Percentiles rank a stretch among this genome's conserved stretches.
Evolutionary conservation across 2,113 vertebrate genomes (phyloP).

Genomic region (Rissa tridactyla): DNA sequence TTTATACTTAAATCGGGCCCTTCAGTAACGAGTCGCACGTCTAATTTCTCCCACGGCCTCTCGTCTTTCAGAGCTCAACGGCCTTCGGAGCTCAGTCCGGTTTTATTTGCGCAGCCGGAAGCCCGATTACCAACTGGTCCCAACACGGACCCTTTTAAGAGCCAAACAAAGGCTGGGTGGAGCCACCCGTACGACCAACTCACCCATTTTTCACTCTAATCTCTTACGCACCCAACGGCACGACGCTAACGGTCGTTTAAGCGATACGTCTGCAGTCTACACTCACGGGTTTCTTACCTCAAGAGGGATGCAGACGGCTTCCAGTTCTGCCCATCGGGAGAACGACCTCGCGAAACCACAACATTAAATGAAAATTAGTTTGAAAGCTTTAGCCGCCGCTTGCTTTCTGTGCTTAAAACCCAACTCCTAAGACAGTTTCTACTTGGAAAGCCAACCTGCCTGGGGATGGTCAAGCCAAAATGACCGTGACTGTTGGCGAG

Average conservation of each 20-base stretch:
- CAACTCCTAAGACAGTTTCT: not conserved
- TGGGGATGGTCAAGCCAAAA: not conserved
- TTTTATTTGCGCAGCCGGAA: not conserved
- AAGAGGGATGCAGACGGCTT: not conserved
- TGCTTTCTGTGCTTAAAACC: not conserved
- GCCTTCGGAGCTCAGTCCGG: not conserved
- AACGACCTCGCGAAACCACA: not conserved
- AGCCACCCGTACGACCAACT: not conserved
- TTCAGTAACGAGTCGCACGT: not conserved
- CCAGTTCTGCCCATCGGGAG: not conserved
- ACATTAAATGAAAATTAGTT: too few relatives aligned
- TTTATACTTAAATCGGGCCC: not conserved
- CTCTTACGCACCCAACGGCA: not conserved
- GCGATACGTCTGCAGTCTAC: not conserved
- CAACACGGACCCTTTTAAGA: not conserved
- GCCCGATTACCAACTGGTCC: not conserved
- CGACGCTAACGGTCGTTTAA: not conserved
- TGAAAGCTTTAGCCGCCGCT: not conserved
- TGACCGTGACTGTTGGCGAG: rapidly evolving
- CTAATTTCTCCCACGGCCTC: not conserved
- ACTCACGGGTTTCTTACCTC: too few relatives aligned
- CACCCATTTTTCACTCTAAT: too few relatives aligned
- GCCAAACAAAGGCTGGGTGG: not conserved
- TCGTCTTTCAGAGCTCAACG: not conserved
- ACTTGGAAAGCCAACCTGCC: too few relatives aligned